Conservation (phyloP, 2,797 vertebrate genomes). For the Sciurus carolinensis region DNA sequence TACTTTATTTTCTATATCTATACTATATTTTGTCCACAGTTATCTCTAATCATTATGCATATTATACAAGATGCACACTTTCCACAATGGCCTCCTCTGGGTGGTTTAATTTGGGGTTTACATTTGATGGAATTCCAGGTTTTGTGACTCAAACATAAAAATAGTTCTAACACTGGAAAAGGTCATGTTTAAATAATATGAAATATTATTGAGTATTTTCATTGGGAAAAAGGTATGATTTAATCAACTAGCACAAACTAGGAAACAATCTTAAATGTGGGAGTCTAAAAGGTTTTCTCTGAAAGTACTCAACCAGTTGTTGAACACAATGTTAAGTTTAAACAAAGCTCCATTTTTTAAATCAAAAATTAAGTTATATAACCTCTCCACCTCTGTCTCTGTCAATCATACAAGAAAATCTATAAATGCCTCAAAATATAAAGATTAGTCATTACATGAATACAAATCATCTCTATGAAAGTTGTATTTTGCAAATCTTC, state of each 20-base stretch:
- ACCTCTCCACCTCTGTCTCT: constrained; percentile 18
- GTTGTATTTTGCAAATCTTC: constrained; percentile 45
- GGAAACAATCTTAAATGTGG: neutral
- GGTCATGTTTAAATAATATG: neutral
- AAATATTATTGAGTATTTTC: neutral
- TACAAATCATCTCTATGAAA: constrained; percentile 57
- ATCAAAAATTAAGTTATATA: constrained; percentile 59
- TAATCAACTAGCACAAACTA: constrained; percentile 31
- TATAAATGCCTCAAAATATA: constrained; percentile 51
- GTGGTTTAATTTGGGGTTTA: neutral
- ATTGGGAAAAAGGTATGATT: neutral
- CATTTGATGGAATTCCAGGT: neutral
- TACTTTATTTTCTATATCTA: constrained; percentile 7
- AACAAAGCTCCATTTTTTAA: constrained; percentile 33
- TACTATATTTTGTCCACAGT: neutral
- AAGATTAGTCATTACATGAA: constrained; percentile 63
- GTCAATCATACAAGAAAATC: constrained; percentile 60
- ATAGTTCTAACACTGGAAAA: neutral
- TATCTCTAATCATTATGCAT: neutral
- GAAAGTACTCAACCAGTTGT: neutral
- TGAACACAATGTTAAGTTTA: constrained; percentile 45
- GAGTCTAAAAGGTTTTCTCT: neutral
- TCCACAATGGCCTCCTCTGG: neutral
- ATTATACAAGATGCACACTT: neutral
- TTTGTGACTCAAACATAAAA: constrained; percentile 12